Percentiles rank a stretch among this genome's conserved stretches.
Evolutionary conservation across 2,888 invertebrate genomes (phyloP).

Genomic region (Drosophila sordidula): DNA sequence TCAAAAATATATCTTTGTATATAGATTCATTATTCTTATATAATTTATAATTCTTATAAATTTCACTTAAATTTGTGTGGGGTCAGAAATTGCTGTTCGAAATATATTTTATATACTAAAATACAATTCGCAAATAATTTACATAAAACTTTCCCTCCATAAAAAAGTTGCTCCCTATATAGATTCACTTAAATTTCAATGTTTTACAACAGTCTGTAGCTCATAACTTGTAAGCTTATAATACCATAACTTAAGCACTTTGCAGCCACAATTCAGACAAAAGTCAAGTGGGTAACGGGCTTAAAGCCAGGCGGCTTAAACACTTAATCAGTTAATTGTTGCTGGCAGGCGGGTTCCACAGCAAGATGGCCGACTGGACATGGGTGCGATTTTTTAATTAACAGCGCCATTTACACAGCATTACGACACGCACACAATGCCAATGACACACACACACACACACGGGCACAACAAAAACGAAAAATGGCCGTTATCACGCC

Average conservation of each 20-base stretch:
- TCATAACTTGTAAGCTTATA: slow-evolving; percentile 1
- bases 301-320: slow-evolving; percentile 66
- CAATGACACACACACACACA: background rate
- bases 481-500: slow-evolving; percentile 83
- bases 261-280: background rate
- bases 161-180: no score
- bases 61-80: no score
- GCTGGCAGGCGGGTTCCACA: slow-evolving; percentile 37
- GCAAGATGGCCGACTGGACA: slow-evolving; percentile 34
- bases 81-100: no score
- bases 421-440: slow-evolving; percentile 47
- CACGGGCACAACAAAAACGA: slow-evolving; percentile 54
- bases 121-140: no score
- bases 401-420: slow-evolving; percentile 77
- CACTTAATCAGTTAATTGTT: slow-evolving; percentile 80
- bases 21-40: no score
- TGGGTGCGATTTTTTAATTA: slow-evolving; percentile 71
- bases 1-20: no score
- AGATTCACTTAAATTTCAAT: no score
- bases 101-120: no score
- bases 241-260: slow-evolving; percentile 28
- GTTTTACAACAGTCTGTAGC: no score
- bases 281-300: slow-evolving; percentile 36
- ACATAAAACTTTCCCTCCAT: no score
- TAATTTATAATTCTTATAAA: no score